phyloP scores from a whole-genome alignment of 2,797 vertebrate species.

The Pteropus rufus region DNA sequence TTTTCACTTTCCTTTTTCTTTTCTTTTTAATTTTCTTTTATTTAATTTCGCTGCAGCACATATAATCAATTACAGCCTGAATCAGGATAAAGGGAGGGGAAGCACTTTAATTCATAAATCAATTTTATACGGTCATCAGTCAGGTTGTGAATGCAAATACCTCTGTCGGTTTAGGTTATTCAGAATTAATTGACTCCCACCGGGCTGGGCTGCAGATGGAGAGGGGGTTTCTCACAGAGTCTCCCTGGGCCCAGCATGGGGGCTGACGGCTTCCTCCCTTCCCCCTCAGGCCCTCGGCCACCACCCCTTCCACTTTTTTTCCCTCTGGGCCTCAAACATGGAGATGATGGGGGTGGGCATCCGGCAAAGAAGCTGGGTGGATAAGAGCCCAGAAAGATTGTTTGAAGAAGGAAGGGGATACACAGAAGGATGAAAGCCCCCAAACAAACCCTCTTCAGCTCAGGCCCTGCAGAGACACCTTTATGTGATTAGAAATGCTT shows the following conservation, averaged over 20 bases:
- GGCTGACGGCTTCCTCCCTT: constrained; percentile 73
- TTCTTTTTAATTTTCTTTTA: constrained; percentile 84
- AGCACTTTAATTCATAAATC: constrained; percentile 97
- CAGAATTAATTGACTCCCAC: constrained; percentile 90
- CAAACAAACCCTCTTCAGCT: constrained; percentile 78
- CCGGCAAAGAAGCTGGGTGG: constrained; percentile 42
- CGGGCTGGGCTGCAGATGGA: constrained; percentile 83
- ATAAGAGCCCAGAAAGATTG: constrained; percentile 67
- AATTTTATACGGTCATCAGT: constrained; percentile 99
- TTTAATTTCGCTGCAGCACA: constrained; percentile 92
- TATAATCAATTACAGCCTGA: constrained; percentile 99
- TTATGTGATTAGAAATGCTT: constrained; percentile 86
- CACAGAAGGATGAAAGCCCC: constrained; percentile 79
- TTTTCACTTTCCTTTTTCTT: constrained; percentile 80
- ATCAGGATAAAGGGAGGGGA: constrained; percentile 87
- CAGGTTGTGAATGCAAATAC: constrained; percentile 94
- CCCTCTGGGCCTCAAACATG: constrained; percentile 62
- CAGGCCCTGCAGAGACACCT: constrained; percentile 80
- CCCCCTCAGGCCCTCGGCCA: constrained; percentile 50
- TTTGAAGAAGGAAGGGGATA: constrained; percentile 80
- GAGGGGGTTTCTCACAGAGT: constrained; percentile 84
- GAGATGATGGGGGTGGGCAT: constrained; percentile 67
- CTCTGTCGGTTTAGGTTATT: constrained; percentile 88
- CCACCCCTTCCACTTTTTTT: constrained; percentile 60
- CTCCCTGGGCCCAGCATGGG: constrained; percentile 83